phyloP scores from a whole-genome alignment of 2,888 invertebrate species.

The Eupeodes latifasciatus region DNA sequence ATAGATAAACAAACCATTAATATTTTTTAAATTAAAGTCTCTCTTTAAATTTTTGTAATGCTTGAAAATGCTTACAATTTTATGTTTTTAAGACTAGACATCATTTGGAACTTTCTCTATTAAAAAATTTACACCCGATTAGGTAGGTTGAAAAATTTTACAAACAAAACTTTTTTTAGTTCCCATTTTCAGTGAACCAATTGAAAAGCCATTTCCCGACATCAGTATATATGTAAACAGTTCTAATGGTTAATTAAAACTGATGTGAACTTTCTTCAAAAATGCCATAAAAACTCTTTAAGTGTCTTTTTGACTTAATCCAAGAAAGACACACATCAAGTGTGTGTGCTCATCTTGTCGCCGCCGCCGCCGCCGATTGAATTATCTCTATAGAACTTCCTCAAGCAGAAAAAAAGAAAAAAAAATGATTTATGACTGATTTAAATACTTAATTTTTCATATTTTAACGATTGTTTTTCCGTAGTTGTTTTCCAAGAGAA shows the following conservation, averaged over 20 bases:
- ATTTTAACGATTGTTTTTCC: conserved; percentile 34
- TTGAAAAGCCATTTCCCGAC: not conserved
- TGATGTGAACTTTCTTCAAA: not conserved
- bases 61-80: too few relatives aligned
- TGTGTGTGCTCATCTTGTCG: not conserved
- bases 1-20: too few relatives aligned
- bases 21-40: too few relatives aligned
- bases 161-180: not conserved
- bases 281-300: too few relatives aligned
- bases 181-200: not conserved
- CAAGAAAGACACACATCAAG: not conserved
- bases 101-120: too few relatives aligned
- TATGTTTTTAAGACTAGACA: too few relatives aligned
- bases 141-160: too few relatives aligned
- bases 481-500: not conserved
- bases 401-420: not conserved
- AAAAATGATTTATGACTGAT: conserved; percentile 37
- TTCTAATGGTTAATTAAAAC: not conserved
- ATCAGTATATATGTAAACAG: too few relatives aligned
- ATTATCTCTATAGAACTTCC: not conserved
- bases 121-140: too few relatives aligned
- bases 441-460: conserved; percentile 20
- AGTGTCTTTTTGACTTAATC: not conserved
- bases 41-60: too few relatives aligned
- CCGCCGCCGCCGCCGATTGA: not conserved